phyloP scores from a whole-genome alignment of 2,888 invertebrate genomes.

The Labia minor region DNA sequence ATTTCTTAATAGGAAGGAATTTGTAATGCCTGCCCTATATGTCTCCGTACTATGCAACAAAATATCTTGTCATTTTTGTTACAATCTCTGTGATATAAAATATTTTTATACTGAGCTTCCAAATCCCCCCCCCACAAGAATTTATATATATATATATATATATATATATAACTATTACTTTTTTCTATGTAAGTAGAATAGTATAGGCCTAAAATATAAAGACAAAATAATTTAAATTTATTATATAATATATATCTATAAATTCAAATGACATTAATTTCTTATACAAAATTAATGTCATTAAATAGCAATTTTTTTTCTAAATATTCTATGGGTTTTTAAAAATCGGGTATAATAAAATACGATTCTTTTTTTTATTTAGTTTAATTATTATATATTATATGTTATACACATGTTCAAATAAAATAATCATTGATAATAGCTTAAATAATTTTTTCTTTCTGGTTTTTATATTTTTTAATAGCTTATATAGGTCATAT shows the following conservation, averaged over 20 bases:
- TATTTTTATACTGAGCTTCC: not conserved
- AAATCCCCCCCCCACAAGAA: not conserved
- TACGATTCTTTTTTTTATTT: too few relatives aligned
- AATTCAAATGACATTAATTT: not conserved
- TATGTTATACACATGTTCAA: too few relatives aligned
- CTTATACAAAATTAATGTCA: not conserved
- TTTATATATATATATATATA: not conserved
- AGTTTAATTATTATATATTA: too few relatives aligned
- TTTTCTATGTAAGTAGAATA: not conserved
- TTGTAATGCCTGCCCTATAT: not conserved
- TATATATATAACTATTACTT: too few relatives aligned
- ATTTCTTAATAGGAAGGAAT: not conserved
- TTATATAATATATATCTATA: not conserved
- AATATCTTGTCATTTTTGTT: not conserved
- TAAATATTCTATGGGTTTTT: too few relatives aligned
- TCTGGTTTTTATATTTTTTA: too few relatives aligned
- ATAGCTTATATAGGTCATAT: too few relatives aligned
- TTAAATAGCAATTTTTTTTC: too few relatives aligned
- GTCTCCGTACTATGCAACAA: not conserved
- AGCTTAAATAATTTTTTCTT: too few relatives aligned
- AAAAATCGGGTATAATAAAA: too few relatives aligned
- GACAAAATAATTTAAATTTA: not conserved
- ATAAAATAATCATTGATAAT: too few relatives aligned
- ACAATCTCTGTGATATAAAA: not conserved
- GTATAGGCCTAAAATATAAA: not conserved